A percentile compares a stretch with the other conserved stretches of the same genome.
Conservation (phyloP, 2,113 vertebrate genomes). For the Pteruthius melanotis region DNA sequence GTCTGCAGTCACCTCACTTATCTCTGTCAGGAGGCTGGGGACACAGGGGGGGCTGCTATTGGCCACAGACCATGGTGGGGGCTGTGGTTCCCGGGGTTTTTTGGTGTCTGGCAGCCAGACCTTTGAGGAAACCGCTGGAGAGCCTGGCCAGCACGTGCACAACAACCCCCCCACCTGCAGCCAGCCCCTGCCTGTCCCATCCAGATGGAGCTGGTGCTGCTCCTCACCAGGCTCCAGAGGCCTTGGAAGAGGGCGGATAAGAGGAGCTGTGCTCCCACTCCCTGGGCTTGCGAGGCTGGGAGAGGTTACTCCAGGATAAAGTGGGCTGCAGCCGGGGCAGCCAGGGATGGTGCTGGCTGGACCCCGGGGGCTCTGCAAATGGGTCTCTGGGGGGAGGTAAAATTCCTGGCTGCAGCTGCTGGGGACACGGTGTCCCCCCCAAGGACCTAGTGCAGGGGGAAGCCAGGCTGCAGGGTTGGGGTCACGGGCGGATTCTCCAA, state of each 20-base stretch:
- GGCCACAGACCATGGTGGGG: rapidly evolving
- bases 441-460: background rate
- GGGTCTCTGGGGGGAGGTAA: background rate
- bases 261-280: background rate
- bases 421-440: background rate
- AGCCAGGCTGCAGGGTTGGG: background rate
- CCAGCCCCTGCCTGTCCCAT: background rate
- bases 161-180: background rate
- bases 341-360: background rate
- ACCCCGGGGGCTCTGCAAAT: background rate
- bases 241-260: background rate
- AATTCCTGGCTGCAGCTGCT: conserved; percentile 29
- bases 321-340: background rate
- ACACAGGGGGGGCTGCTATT: rapidly evolving
- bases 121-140: background rate
- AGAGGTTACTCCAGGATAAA: conserved; percentile 11
- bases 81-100: background rate
- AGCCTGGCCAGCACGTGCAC: background rate
- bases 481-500: rapidly evolving
- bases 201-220: conserved; percentile 40
- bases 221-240: background rate
- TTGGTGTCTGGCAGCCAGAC: background rate
- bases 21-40: background rate
- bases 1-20: background rate
- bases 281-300: rapidly evolving